Base-by-base conservation (phyloP, 2,113 vertebrate genomes). In the Saccopteryx leptura region DNA sequence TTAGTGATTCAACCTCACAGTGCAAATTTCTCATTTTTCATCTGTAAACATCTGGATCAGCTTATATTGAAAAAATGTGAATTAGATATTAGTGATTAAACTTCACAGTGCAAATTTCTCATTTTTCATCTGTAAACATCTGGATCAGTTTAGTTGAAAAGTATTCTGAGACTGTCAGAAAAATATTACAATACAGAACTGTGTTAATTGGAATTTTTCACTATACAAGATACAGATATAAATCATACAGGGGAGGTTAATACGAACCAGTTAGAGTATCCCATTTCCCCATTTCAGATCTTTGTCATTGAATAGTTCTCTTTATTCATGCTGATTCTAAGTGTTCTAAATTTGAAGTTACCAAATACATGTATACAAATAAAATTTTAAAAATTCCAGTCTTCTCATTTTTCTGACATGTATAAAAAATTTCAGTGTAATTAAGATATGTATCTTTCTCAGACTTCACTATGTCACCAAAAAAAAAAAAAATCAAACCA, bases 331-430 rank as follows among this genome's bases (percentile, higher is more conserved):
- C 82, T 72, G 50, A 86, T 95, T 93, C 17, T 91, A 79, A 88
- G 31, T 86, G 74, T 95, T 96, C 74, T 94, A 86, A 96, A 56
- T 89, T 84, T 80, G 88, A 93, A 96, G 86, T 80, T 91, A 88
- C 18, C 66, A 79, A 94, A 75, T 75, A 97, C 18, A 76, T 90
- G 24, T 82, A 94, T 76, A 75, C 33, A 24, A 97, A 96, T 97
- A 95, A 97, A 97, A 82, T 84, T 85, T 94, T 75, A 0, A 12
- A 92, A 97, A 65, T 88, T 94, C 66, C 56, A 1, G 21, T 89
- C 26, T 82, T 92, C 8, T 87, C 17, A 15, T 84, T 95, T 95
- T 94, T 74, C 61, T 96, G 72, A 86, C 8, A 39, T 28, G 7
- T 54, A 69, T 93, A 93, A 74, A 95, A 79, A 31, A 52, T 68